Evolutionary conservation across 2,888 invertebrate species (phyloP), one percentile per base, ranked within the genome.

Genomic region (Hirtodrosophila histrioides): DNA sequence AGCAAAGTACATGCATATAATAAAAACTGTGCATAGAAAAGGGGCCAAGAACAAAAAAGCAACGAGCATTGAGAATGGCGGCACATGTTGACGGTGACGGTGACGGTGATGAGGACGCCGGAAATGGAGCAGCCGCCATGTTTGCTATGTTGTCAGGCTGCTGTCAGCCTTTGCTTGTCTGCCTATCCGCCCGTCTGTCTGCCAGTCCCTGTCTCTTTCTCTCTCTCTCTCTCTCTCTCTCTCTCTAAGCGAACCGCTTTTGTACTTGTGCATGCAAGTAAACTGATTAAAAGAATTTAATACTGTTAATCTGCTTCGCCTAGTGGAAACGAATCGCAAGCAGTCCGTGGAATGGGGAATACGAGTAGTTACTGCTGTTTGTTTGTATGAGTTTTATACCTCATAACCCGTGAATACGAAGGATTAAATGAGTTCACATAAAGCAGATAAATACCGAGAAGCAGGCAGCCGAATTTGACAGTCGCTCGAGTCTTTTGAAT

Each of bases 221-320:
- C 0, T 17, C 41, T 27, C 4, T 17, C 39, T 17, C 11, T 33
- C 6, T 17, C 33, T 27, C 54, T 62, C 11, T 29, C 29, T 11
- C 37, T 33, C 45, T 55, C 64, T 58, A 57, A 69, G 65, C 63
- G 57, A 36, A 45, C 11, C 58, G 61, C 74, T 71, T 85, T 85
- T 82, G 83, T 80, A 53, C 62, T 72, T 83, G 82, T 70, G 75
- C 84, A 82, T 69, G 80, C 80, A 83, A 74, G 85, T 86, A 84
- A 83, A 83, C 86, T 86, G 87, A 81, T 82, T 88, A 89, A 71
- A 77, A 83, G 78, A 81, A 88, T 84, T 83, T 88, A 89, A 89
- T 81, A 78, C 76, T 76, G 82, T 89, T 89, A 89, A 88, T 89
- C 76, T 77, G 89, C 89, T 89, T 81, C 78, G 86, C 66, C 73